phyloP scores from a whole-genome alignment of 2,888 invertebrate genomes.

The Drosophila basisetae region DNA sequence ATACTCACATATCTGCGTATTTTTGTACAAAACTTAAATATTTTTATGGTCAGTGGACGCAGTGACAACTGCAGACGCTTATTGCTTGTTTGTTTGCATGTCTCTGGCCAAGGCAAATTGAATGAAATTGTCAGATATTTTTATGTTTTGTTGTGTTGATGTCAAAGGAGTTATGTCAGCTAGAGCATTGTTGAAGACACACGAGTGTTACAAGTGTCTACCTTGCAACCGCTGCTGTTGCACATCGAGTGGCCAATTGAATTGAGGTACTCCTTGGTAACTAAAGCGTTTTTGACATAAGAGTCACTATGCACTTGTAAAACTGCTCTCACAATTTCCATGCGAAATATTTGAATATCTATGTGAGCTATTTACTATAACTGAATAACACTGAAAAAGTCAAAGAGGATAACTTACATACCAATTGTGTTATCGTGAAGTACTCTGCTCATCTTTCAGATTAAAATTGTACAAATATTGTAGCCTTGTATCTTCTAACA shows the following conservation, averaged over 20 bases:
- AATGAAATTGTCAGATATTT: conserved; percentile 47
- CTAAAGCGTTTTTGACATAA: neutral
- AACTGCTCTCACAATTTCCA: neutral
- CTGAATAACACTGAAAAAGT: neutral
- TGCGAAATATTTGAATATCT: neutral
- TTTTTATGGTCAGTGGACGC: conserved; percentile 40
- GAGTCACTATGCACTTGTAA: neutral
- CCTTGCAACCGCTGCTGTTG: conserved; percentile 8
- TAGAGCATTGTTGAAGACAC: neutral
- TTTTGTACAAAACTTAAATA: conserved; percentile 49
- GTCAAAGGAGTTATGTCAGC: conserved; percentile 33
- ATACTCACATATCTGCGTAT: conserved; percentile 15
- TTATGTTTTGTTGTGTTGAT: conserved; percentile 30
- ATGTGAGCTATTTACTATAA: neutral
- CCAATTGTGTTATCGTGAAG: neutral
- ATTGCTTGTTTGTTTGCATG: conserved; percentile 16
- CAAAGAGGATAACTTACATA: neutral
- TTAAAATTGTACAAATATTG: neutral
- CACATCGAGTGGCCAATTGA: conserved; percentile 10
- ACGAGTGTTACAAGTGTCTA: conserved; percentile 1
- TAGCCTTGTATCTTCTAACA: neutral
- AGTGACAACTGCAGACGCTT: conserved; percentile 56
- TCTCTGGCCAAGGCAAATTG: conserved; percentile 50
- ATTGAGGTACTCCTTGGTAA: neutral
- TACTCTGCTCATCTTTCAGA: neutral